Conservation (phyloP, 2,797 vertebrate species). For the Brachyalestes nurse region DNA sequence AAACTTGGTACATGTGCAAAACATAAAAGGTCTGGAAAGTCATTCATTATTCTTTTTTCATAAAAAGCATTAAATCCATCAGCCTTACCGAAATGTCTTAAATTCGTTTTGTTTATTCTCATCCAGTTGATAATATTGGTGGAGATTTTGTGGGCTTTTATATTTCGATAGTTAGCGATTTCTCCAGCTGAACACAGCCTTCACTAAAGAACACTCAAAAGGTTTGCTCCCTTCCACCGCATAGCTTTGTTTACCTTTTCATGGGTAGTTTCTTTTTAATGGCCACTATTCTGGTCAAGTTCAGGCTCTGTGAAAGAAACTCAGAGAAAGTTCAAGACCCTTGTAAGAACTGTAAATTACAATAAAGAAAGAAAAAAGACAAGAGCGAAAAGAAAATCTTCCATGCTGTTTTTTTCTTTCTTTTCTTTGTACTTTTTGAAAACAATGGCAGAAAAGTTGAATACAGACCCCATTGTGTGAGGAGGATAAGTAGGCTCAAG, state of each 20-base stretch:
- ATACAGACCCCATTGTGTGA: background rate
- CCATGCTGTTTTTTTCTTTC: background rate
- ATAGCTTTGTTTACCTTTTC: no score
- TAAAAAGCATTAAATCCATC: background rate
- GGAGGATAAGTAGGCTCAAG: conserved; percentile 15
- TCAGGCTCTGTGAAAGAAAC: background rate
- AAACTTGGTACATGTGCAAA: background rate
- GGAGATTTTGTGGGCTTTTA: background rate
- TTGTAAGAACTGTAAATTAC: background rate
- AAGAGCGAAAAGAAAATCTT: background rate
- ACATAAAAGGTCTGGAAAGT: no score
- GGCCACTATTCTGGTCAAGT: background rate
- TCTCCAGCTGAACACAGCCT: background rate
- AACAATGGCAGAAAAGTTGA: conserved; percentile 24
- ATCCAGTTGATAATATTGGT: background rate
- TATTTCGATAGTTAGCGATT: background rate
- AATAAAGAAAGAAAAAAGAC: background rate
- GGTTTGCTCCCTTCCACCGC: background rate
- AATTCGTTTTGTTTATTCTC: background rate
- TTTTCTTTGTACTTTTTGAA: background rate
- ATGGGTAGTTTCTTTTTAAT: background rate
- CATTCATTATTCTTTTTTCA: no score
- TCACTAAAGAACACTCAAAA: background rate
- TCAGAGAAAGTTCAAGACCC: background rate
- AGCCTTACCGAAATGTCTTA: background rate